Percentiles rank a stretch among this genome's conserved stretches.
Evolutionary conservation across 2,113 vertebrate genomes (phyloP).

Genomic region (Petromus typicus): DNA sequence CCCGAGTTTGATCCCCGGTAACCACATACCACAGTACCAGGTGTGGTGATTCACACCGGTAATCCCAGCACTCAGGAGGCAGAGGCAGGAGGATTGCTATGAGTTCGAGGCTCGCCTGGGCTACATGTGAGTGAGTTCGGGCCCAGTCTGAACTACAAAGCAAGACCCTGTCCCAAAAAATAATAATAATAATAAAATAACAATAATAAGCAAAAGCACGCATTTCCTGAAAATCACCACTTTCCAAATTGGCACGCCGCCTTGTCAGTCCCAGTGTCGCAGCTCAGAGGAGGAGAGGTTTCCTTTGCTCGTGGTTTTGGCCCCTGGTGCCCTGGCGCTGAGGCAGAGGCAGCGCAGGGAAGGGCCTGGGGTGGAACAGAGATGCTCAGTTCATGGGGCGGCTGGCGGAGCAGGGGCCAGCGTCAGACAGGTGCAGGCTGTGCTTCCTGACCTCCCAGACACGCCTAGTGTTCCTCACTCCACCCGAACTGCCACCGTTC

Average conservation of each 20-base stretch:
- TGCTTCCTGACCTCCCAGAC: neutral
- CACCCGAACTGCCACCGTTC: neutral
- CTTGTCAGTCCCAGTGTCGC: neutral
- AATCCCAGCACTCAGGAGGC: too few relatives aligned
- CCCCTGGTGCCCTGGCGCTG: neutral
- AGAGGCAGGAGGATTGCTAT: too few relatives aligned
- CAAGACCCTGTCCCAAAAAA: too few relatives aligned
- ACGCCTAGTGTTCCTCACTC: too few relatives aligned
- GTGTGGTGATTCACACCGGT: too few relatives aligned
- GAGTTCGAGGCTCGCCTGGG: too few relatives aligned
- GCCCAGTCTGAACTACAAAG: too few relatives aligned
- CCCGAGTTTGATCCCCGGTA: too few relatives aligned
- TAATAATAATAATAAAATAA: too few relatives aligned
- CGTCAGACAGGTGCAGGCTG: too few relatives aligned
- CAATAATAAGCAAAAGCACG: neutral
- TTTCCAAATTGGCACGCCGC: neutral
- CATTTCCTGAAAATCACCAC: neutral
- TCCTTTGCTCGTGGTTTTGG: neutral
- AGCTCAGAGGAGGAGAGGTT: neutral
- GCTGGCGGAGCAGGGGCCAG: neutral
- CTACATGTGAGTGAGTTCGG: too few relatives aligned
- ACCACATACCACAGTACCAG: too few relatives aligned
- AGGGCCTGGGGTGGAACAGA: neutral
- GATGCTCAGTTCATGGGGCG: neutral
- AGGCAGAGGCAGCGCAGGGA: neutral